phyloP scores from a whole-genome alignment of 2,113 vertebrate genomes.

The Pluvianellus socialis region DNA sequence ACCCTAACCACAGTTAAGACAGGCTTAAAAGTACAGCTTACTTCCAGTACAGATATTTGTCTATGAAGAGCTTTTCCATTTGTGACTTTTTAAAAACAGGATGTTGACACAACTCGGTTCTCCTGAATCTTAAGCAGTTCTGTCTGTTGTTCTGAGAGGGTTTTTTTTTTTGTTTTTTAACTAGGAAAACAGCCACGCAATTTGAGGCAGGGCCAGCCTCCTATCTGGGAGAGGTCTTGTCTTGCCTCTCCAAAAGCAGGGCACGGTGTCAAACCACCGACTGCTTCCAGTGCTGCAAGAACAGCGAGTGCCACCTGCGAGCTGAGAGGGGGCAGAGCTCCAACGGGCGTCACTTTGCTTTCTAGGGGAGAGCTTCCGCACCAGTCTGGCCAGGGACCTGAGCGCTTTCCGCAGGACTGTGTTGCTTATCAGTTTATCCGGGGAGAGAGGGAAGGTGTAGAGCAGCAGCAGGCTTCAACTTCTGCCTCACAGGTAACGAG shows the following conservation, averaged over 20 bases:
- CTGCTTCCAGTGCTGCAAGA: not conserved
- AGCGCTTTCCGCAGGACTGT: not conserved
- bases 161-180: not conserved
- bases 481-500: not conserved
- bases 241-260: not conserved
- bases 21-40: not conserved
- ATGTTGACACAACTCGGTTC: not conserved
- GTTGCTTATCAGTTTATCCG: not conserved
- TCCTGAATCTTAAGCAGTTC: not conserved
- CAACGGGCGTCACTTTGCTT: not conserved
- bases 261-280: rapidly evolving
- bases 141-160: not conserved
- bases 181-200: not conserved
- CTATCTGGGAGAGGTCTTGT: not conserved
- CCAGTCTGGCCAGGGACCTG: not conserved
- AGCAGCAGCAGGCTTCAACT: not conserved
- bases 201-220: not conserved
- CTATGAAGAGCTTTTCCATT: not conserved
- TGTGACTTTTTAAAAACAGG: not conserved
- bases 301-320: not conserved
- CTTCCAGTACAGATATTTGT: not conserved
- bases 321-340: not conserved
- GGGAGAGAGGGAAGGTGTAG: not conserved
- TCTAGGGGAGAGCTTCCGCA: not conserved
- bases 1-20: not conserved